These are phyloP conservation scores for Aspidiotus rigidus DNA, from an alignment of 2,888 invertebrate genomes.

Conservation along the genomic window DNA sequence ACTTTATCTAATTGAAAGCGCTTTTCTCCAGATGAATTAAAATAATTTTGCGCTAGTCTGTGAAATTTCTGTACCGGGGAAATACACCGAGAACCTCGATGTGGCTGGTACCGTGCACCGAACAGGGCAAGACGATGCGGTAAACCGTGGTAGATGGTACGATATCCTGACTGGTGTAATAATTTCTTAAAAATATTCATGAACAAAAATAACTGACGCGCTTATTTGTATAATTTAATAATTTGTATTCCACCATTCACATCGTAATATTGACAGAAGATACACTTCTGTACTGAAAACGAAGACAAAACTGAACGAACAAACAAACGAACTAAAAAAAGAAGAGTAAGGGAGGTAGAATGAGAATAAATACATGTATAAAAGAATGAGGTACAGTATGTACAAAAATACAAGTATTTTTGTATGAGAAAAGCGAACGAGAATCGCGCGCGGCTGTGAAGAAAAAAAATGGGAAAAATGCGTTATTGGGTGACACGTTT, in stretches of 20 bases:
- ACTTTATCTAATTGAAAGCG: constrained; percentile 30
- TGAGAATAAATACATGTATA: background rate
- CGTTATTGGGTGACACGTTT: constrained; percentile 13
- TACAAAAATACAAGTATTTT: background rate
- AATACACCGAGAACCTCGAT: constrained; percentile 6
- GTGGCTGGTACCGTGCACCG: background rate
- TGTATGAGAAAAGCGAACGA: background rate
- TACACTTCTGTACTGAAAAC: background rate
- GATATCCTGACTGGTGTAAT: constrained; percentile 14
- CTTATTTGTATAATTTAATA: constrained; percentile 25
- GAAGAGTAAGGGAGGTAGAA: too few relatives aligned
- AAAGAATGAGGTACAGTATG: background rate
- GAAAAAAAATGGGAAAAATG: background rate
- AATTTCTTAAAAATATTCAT: constrained; percentile 14
- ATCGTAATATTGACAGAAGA: constrained; percentile 11
- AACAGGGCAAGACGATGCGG: constrained; percentile 7
- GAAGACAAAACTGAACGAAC: too few relatives aligned
- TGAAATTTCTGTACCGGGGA: constrained; percentile 16
- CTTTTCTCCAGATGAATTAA: constrained; percentile 25
- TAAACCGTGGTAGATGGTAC: background rate
- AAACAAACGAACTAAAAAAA: too few relatives aligned
- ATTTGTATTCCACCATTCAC: constrained; percentile 13
- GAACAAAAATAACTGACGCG: constrained; percentile 6
- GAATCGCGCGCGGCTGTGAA: background rate
- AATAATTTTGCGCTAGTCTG: constrained; percentile 26